Percentiles rank a stretch among this genome's conserved stretches.
phyloP scores from a whole-genome alignment of 1,140 invertebrate genomes.

The Leptestheria dahalacensis region DNA sequence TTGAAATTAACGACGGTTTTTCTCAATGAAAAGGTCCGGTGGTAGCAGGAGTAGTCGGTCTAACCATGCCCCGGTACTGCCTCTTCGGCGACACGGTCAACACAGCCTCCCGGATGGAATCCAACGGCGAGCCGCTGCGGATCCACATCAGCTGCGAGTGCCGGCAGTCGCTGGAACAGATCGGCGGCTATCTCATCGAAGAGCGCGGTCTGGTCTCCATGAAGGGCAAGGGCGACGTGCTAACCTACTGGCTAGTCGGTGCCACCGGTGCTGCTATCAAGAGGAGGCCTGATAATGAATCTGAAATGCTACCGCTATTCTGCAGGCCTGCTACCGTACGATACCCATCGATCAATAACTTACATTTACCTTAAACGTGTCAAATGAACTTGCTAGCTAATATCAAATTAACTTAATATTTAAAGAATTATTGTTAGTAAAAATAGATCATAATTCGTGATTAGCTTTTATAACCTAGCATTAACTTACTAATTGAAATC shows the following conservation, averaged over 20 bases:
- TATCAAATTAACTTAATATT: too few species aligned
- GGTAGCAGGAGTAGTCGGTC: conserved; percentile 73
- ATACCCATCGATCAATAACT: conserved; percentile 19
- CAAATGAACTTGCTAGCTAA: too few species aligned
- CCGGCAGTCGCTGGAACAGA: conserved; percentile 48
- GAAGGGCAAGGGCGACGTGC: conserved; percentile 64
- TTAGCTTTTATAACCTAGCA: too few species aligned
- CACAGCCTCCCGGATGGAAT: conserved; percentile 86
- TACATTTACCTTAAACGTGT: too few species aligned
- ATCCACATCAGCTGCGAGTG: conserved; percentile 71
- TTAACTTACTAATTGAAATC: too few species aligned
- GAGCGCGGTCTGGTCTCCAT: conserved; percentile 64
- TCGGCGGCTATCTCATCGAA: conserved; percentile 66
- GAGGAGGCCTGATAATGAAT: conserved; percentile 10
- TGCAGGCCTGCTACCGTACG: conserved; percentile 19
- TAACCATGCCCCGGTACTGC: conserved; percentile 82
- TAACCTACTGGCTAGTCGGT: conserved; percentile 72
- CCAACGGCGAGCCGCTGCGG: conserved; percentile 64
- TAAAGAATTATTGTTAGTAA: too few species aligned
- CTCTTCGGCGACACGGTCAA: conserved; percentile 84
- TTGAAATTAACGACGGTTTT: too few species aligned
- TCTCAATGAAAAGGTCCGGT: conserved; percentile 53
- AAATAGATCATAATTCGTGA: too few species aligned
- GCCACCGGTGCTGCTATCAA: conserved; percentile 53
- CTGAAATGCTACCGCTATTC: conserved; percentile 21